A percentile compares a stretch with the other conserved stretches of the same genome.
Evolutionary conservation across 2,797 vertebrate genomes (phyloP).

Genomic region (Fratercula arctica): DNA sequence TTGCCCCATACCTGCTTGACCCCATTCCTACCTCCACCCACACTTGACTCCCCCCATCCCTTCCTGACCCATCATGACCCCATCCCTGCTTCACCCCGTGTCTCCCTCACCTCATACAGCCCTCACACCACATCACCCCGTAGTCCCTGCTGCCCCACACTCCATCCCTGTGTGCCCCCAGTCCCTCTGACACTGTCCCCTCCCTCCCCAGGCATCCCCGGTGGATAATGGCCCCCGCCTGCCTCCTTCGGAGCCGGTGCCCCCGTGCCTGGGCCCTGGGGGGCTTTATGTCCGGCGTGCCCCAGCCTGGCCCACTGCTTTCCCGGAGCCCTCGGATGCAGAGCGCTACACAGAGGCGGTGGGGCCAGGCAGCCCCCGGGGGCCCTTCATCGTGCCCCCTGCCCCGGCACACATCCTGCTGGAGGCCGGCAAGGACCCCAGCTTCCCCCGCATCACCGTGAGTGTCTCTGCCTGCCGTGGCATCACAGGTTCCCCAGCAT

Average conservation of each 20-base stretch:
- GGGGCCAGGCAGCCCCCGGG: slow-evolving; percentile 59
- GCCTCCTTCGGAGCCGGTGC: slow-evolving; percentile 76
- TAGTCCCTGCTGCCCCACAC: neutral
- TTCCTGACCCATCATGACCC: slow-evolving; percentile 76
- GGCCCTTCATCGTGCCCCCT: slow-evolving; percentile 82
- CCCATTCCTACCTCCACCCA: neutral
- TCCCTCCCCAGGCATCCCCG: slow-evolving; percentile 54
- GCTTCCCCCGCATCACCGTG: slow-evolving; percentile 83
- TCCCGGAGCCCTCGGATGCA: slow-evolving; percentile 82
- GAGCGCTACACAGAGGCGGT: slow-evolving; percentile 74
- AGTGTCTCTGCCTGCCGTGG: neutral
- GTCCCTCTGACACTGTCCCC: neutral
- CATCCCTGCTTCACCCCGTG: neutral
- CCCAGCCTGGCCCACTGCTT: slow-evolving; percentile 65
- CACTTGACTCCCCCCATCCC: neutral
- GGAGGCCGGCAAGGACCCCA: slow-evolving; percentile 87
- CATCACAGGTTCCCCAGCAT: neutral
- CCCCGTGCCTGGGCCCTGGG: slow-evolving; percentile 81
- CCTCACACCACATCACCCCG: neutral
- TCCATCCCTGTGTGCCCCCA: neutral
- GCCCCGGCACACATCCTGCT: slow-evolving; percentile 75
- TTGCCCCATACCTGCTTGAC: neutral
- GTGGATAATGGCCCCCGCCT: slow-evolving; percentile 73
- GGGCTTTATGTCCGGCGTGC: slow-evolving; percentile 77
- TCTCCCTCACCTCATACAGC: neutral